phyloP scores from a whole-genome alignment of 2,113 vertebrate genomes.

The human region GRCh38 chr1:81951501-81952000 shows the following conservation, averaged over 20 bases:
- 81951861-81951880: conserved; percentile 84
- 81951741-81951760: conserved; percentile 74
- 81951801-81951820: conserved; percentile 84
- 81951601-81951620: conserved; percentile 60
- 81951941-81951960: conserved; percentile 92
- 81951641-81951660: conserved; percentile 71
- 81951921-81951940: conserved; percentile 83
- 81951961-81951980: conserved; percentile 97
- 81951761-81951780: conserved; percentile 67
- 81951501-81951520: conserved; percentile 57
- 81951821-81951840: conserved; percentile 85
- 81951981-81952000: conserved; percentile 98
- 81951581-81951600: conserved; percentile 73
- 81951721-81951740: conserved; percentile 57
- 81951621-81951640: conserved; percentile 79
- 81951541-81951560: conserved; percentile 61
- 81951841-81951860: conserved; percentile 84
- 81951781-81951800: conserved; percentile 81
- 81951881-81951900: conserved; percentile 76
- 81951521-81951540: conserved; percentile 47
- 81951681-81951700: conserved; percentile 67
- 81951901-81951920: conserved; percentile 75
- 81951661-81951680: conserved; percentile 72
- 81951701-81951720: conserved; percentile 61
- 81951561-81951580: conserved; percentile 56